These are phyloP conservation scores for Cheirogaleus medius DNA, from an alignment of 2,113 vertebrate genomes.

Conservation along the genomic window DNA sequence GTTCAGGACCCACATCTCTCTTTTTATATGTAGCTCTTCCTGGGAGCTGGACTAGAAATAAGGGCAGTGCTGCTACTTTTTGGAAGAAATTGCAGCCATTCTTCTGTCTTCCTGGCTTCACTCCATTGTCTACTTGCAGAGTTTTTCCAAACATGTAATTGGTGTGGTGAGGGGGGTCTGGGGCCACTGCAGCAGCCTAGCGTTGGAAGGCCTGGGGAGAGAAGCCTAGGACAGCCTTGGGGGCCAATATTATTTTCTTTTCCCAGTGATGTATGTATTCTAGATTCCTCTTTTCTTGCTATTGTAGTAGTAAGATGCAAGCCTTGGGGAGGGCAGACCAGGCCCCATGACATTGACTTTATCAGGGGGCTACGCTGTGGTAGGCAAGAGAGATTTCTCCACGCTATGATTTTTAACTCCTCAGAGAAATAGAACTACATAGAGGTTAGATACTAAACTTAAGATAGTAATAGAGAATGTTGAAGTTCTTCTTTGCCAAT, in stretches of 20 bases:
- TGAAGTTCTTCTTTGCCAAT: neutral
- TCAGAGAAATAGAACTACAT: neutral
- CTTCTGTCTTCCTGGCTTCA: neutral
- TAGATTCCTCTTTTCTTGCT: neutral
- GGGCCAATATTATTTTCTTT: neutral
- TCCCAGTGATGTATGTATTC: neutral
- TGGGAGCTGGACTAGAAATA: neutral
- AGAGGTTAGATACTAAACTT: neutral
- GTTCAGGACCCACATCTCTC: neutral
- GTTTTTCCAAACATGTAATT: neutral
- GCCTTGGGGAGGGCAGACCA: neutral
- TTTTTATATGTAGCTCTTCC: neutral
- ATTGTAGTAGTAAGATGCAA: neutral
- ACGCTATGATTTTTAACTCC: neutral
- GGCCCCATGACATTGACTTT: neutral
- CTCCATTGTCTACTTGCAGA: neutral
- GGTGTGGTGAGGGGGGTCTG: neutral
- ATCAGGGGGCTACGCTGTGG: accelerated
- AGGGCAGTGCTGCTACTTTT: neutral
- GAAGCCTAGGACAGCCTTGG: accelerated
- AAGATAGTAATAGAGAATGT: neutral
- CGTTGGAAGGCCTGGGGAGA: neutral
- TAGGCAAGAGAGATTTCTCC: neutral
- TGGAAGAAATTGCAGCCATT: neutral
- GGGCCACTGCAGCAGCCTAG: no score